A percentile compares a stretch with the other conserved stretches of the same genome.
Evolutionary conservation across 2,888 invertebrate species (phyloP).

Genomic region (Phortica magna): DNA sequence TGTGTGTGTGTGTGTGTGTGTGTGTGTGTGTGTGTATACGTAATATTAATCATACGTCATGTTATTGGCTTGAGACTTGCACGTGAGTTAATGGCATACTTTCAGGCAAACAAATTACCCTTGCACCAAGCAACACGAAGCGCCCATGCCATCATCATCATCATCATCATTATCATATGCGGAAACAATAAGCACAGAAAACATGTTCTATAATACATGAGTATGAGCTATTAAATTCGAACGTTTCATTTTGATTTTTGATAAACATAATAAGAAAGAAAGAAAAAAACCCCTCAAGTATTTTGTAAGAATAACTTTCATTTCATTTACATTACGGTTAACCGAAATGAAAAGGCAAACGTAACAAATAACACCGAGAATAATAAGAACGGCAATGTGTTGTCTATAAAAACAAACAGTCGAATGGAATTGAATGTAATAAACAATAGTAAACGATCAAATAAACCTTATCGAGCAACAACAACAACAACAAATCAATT

Average conservation of each 20-base stretch:
- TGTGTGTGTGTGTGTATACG: neutral
- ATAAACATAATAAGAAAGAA: too few relatives aligned
- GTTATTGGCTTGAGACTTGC: neutral
- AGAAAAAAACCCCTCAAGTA: too few relatives aligned
- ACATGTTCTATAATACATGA: too few relatives aligned
- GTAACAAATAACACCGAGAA: neutral
- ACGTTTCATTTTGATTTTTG: too few relatives aligned
- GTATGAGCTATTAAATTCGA: too few relatives aligned
- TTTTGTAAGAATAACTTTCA: too few relatives aligned
- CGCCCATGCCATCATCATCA: too few relatives aligned
- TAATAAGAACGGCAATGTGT: neutral
- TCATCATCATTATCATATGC: too few relatives aligned
- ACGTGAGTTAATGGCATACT: neutral
- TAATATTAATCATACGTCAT: conserved; percentile 1
- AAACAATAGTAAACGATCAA: neutral
- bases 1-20: too few relatives aligned
- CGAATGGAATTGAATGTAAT: neutral
- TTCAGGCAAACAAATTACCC: neutral
- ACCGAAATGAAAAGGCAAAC: too few relatives aligned
- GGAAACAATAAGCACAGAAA: too few relatives aligned
- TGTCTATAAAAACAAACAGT: neutral
- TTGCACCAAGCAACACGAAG: neutral
- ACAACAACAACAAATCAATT: neutral
- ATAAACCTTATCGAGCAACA: neutral
- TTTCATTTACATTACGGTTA: too few relatives aligned